Conservation (phyloP, 2,888 invertebrate genomes). For the Gerris lacustris region DNA sequence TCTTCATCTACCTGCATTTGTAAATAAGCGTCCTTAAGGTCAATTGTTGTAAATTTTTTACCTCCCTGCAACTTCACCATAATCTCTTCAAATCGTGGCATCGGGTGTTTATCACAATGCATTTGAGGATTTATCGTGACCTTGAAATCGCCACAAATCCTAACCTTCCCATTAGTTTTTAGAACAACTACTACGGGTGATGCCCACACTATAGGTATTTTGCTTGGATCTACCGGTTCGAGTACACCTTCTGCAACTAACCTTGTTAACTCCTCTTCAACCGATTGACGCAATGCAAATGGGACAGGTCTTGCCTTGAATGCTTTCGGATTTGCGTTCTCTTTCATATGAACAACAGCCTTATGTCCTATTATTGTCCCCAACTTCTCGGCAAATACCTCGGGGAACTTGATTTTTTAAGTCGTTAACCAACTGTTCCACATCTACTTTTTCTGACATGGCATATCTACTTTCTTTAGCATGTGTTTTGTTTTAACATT, state of each 20-base stretch:
- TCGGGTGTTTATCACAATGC: background rate
- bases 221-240: constrained; percentile 26
- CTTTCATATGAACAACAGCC: constrained; percentile 14
- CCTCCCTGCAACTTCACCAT: constrained; percentile 11
- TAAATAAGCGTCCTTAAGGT: no score
- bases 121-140: constrained; percentile 7
- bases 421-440: no score
- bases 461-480: no score
- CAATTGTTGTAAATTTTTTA: background rate
- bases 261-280: constrained; percentile 26
- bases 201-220: constrained; percentile 28
- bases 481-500: no score
- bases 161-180: constrained; percentile 27
- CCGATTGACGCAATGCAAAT: constrained; percentile 24
- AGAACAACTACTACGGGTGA: constrained; percentile 27
- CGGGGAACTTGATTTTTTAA: no score
- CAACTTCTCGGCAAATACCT: no score
- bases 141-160: constrained; percentile 24
- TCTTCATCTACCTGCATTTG: background rate
- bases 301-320: constrained; percentile 22
- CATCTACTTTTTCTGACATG: no score
- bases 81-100: constrained; percentile 10
- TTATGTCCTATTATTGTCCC: background rate
- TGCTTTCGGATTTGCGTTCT: constrained; percentile 11
- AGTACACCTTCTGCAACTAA: constrained; percentile 25